Conservation (phyloP, 2,888 invertebrate species). For the Chrysolina americana region DNA sequence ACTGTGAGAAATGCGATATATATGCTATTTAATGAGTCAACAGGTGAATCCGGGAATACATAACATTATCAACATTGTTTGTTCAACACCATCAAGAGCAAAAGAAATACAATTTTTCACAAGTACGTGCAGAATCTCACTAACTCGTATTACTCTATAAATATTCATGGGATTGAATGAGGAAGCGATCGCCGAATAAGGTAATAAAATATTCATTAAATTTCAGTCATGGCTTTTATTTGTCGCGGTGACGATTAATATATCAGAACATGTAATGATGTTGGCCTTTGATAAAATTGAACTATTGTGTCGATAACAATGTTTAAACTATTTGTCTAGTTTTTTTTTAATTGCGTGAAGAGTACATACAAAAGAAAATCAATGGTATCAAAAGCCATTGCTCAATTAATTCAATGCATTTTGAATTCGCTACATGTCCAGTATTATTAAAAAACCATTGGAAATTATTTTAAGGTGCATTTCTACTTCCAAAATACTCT, state of each 20-base stretch:
- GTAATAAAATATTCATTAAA: conserved; percentile 9
- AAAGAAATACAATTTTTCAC: neutral
- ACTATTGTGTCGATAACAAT: no score
- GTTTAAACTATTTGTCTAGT: neutral
- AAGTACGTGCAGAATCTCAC: conserved; percentile 5
- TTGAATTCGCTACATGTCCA: no score
- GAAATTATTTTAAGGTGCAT: no score
- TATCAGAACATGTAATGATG: neutral
- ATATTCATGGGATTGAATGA: neutral
- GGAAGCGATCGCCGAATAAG: neutral
- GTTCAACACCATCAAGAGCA: no score
- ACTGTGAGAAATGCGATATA: no score
- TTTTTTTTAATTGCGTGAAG: neutral
- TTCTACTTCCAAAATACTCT: no score
- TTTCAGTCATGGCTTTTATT: neutral
- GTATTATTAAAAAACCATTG: no score
- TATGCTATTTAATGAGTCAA: no score
- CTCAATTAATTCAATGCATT: no score
- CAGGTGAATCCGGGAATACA: no score
- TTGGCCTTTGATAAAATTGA: neutral
- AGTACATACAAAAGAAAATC: neutral
- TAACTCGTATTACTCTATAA: neutral
- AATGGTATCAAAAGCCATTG: neutral
- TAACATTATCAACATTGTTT: no score
- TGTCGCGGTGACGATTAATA: neutral